Evolutionary conservation across 2,888 invertebrate species (phyloP).

Genomic region (Netelia inedita): DNA sequence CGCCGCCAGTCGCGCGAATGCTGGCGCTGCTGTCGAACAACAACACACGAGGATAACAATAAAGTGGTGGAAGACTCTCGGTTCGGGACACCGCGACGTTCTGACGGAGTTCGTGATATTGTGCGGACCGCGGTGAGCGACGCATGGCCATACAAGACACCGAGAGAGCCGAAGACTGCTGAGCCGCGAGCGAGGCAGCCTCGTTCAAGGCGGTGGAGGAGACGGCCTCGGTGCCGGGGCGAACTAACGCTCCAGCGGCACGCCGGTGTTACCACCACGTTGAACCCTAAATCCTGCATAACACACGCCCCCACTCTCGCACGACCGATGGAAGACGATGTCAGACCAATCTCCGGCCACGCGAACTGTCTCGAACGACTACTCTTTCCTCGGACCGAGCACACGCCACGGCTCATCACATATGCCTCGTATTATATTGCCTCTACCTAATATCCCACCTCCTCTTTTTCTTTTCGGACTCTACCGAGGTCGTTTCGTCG

Average conservation of each 20-base stretch:
- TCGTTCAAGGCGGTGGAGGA: slow-evolving; percentile 55
- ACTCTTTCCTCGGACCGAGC: slow-evolving; percentile 52
- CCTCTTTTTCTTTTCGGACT: slow-evolving; percentile 18
- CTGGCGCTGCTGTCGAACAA: background rate
- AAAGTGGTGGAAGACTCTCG: slow-evolving; percentile 9
- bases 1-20: background rate
- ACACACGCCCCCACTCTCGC: slow-evolving; percentile 75
- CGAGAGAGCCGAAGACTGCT: slow-evolving; percentile 76
- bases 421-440: slow-evolving; percentile 43
- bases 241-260: slow-evolving; percentile 50
- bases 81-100: slow-evolving; percentile 58
- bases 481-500: background rate
- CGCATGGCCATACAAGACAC: slow-evolving; percentile 80
- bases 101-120: slow-evolving; percentile 63
- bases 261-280: slow-evolving; percentile 67
- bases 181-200: slow-evolving; percentile 63
- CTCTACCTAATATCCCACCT: slow-evolving; percentile 14
- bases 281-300: slow-evolving; percentile 79
- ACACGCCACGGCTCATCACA: slow-evolving; percentile 50
- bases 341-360: slow-evolving; percentile 69
- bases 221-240: slow-evolving; percentile 54
- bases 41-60: background rate
- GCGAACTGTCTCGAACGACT: slow-evolving; percentile 65
- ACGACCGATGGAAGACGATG: slow-evolving; percentile 66
- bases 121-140: slow-evolving; percentile 71